A percentile compares a stretch with the other conserved stretches of the same genome.
phyloP scores from a whole-genome alignment of 2,113 vertebrate species.

The Sprattus sprattus region DNA sequence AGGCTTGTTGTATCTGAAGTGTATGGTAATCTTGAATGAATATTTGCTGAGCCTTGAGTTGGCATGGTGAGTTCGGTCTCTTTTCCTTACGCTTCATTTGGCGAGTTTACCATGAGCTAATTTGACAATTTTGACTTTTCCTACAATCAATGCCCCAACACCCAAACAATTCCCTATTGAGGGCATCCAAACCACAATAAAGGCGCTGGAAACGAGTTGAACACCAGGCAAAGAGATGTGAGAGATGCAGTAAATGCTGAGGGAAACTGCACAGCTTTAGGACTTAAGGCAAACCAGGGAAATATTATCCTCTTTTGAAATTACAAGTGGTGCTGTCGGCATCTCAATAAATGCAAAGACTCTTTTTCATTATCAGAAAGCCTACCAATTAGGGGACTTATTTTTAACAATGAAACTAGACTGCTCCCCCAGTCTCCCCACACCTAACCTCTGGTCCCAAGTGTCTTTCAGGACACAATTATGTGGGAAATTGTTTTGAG shows the following conservation, averaged over 20 bases:
- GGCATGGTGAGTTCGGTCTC: no score
- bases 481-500: slow-evolving; percentile 67
- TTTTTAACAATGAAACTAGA: slow-evolving; percentile 71
- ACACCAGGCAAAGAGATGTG: no score
- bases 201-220: not conserved
- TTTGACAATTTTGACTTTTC: not conserved
- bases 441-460: slow-evolving; percentile 49
- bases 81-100: no score
- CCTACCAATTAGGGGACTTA: slow-evolving; percentile 58
- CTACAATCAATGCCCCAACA: not conserved
- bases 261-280: not conserved
- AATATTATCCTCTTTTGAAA: not conserved
- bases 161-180: not conserved
- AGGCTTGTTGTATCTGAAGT: not conserved
- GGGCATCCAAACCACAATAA: not conserved
- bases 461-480: slow-evolving; percentile 59
- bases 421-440: slow-evolving; percentile 53
- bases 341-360: slow-evolving; percentile 11
- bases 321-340: not conserved
- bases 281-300: not conserved
- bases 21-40: not conserved
- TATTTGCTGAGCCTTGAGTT: not conserved
- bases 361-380: not conserved
- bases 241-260: no score
- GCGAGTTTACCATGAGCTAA: no score